Percentiles rank a stretch among this genome's conserved stretches.
Conservation (phyloP, 2,113 vertebrate species). For the Butorides virescens region DNA sequence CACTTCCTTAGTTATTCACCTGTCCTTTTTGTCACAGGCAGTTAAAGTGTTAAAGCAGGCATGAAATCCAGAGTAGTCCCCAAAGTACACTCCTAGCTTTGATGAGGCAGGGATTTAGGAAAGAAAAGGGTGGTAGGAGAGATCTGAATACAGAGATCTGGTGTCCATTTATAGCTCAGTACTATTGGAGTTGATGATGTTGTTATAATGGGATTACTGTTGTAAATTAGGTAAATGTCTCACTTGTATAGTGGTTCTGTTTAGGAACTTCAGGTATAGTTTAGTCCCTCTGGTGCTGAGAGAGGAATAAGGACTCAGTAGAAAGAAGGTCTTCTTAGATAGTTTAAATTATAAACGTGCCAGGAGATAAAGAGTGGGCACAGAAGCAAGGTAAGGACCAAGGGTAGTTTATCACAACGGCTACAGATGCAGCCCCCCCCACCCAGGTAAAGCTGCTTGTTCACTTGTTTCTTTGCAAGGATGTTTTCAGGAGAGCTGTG, state of each 20-base stretch:
- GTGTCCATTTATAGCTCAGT: background rate
- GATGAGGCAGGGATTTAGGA: background rate
- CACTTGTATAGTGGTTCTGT: background rate
- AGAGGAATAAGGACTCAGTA: background rate
- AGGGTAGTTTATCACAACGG: background rate
- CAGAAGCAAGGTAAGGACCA: background rate
- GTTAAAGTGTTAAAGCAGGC: background rate
- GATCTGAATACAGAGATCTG: background rate
- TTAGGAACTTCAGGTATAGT: background rate
- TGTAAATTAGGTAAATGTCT: background rate
- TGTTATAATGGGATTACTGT: background rate
- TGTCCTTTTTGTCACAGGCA: background rate
- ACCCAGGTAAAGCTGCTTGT: background rate
- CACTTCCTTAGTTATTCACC: background rate
- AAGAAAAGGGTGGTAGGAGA: too few relatives aligned
- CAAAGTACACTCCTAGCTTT: background rate
- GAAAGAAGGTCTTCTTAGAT: background rate
- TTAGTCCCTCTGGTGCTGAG: background rate
- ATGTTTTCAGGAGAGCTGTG: background rate
- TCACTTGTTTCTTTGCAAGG: background rate
- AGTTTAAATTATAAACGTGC: background rate
- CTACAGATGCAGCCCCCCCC: background rate
- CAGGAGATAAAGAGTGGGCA: background rate
- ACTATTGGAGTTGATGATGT: background rate
- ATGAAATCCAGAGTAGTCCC: background rate